phyloP scores from a whole-genome alignment of 2,113 vertebrate genomes.

The Ciconia boyciana region DNA sequence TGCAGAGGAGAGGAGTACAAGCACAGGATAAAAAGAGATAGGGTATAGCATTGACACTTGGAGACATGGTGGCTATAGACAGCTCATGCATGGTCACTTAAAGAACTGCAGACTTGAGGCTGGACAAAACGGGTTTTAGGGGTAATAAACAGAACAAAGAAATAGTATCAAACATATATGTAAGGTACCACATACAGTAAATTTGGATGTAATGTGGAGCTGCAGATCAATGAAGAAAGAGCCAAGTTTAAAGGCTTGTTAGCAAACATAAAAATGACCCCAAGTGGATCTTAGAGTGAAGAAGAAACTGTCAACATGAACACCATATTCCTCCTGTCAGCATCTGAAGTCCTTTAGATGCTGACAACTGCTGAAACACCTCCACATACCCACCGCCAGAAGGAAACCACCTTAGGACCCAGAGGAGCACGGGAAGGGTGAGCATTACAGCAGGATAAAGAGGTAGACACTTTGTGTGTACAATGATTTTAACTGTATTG shows the following conservation, averaged over 20 bases:
- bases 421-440: neutral
- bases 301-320: neutral
- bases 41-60: neutral
- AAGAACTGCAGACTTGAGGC: neutral
- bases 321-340: neutral
- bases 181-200: neutral
- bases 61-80: too few species aligned
- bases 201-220: accelerated
- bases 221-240: neutral
- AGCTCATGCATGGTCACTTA: neutral
- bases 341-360: neutral
- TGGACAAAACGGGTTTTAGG: neutral
- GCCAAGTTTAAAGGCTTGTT: neutral
- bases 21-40: neutral
- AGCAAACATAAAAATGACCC: neutral
- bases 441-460: neutral
- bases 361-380: neutral
- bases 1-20: neutral
- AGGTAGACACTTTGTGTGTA: neutral
- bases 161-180: neutral
- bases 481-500: neutral
- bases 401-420: neutral
- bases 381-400: neutral
- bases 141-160: neutral
- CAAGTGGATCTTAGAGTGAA: neutral